phyloP scores from a whole-genome alignment of 2,888 invertebrate genomes.

The Cabera pusaria region DNA sequence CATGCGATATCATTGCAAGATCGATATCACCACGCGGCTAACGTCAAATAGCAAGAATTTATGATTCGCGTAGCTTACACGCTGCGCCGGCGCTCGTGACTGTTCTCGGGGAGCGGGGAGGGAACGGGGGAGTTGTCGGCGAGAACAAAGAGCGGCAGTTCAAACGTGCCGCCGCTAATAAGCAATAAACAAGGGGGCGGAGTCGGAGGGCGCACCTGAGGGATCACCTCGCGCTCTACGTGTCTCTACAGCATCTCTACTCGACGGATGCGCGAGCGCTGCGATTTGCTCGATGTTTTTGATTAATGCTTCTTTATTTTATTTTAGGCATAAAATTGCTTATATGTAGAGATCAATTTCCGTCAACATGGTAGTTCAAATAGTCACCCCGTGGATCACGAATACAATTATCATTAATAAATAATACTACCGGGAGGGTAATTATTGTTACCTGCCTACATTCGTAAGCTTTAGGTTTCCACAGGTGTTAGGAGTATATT shows the following conservation, averaged over 20 bases:
- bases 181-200: slow-evolving; percentile 84
- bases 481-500: too few relatives aligned
- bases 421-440: too few relatives aligned
- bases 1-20: slow-evolving; percentile 72
- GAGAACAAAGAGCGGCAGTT: slow-evolving; percentile 78
- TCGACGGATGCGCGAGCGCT: slow-evolving; percentile 33
- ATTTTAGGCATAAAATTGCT: too few relatives aligned
- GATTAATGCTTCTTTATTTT: too few relatives aligned
- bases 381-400: too few relatives aligned
- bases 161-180: slow-evolving; percentile 82
- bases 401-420: too few relatives aligned
- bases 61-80: slow-evolving; percentile 73
- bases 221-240: slow-evolving; percentile 66
- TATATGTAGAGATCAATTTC: too few relatives aligned
- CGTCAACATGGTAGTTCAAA: too few relatives aligned
- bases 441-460: too few relatives aligned
- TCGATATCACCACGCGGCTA: slow-evolving; percentile 72
- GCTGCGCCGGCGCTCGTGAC: slow-evolving; percentile 71
- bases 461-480: too few relatives aligned
- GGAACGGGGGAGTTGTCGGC: slow-evolving; percentile 53
- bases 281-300: too few relatives aligned
- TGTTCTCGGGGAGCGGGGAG: slow-evolving; percentile 47
- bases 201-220: slow-evolving; percentile 74
- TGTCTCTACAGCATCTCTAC: slow-evolving; percentile 34
- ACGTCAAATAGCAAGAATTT: slow-evolving; percentile 81